Evolutionary conservation across 2,888 invertebrate species (phyloP).

Genomic region (Synanthedon vespiformis): DNA sequence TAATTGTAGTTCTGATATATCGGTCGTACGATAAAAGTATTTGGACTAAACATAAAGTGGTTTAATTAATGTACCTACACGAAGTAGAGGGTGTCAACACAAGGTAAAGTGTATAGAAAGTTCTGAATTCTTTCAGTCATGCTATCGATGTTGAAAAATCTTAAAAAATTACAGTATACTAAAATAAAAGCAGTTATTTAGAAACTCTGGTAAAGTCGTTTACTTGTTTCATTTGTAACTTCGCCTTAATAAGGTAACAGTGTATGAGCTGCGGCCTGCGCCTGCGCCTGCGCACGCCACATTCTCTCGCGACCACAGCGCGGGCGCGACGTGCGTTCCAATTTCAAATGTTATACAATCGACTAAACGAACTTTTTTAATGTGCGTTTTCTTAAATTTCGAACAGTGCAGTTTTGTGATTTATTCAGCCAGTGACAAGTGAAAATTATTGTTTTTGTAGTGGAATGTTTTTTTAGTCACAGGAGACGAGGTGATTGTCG

Average conservation of each 20-base stretch:
- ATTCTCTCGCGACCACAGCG: conserved; percentile 31
- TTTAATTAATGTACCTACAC: too few relatives aligned
- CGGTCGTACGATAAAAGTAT: too few relatives aligned
- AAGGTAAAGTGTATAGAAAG: too few relatives aligned
- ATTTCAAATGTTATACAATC: conserved; percentile 4
- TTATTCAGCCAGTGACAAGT: conserved; percentile 3
- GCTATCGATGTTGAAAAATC: too few relatives aligned
- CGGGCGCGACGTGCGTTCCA: conserved; percentile 17
- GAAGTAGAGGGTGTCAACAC: too few relatives aligned
- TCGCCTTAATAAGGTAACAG: conserved; percentile 27
- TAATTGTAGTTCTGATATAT: too few relatives aligned
- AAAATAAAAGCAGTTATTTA: too few relatives aligned
- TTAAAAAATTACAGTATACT: too few relatives aligned
- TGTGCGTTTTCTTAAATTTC: conserved; percentile 3
- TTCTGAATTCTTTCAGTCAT: too few relatives aligned
- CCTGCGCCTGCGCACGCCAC: conserved; percentile 18
- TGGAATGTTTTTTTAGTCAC: conserved; percentile 1
- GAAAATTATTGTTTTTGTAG: conserved; percentile 4
- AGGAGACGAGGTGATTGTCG: conserved; percentile 8
- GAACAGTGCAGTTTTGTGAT: neutral
- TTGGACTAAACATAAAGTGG: too few relatives aligned
- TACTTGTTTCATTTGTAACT: neutral
- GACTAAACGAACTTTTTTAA: conserved; percentile 3
- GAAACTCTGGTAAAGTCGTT: too few relatives aligned
- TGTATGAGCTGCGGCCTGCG: conserved; percentile 12